Conservation (phyloP, 2,888 invertebrate species). For the Microplitis manilae region DNA sequence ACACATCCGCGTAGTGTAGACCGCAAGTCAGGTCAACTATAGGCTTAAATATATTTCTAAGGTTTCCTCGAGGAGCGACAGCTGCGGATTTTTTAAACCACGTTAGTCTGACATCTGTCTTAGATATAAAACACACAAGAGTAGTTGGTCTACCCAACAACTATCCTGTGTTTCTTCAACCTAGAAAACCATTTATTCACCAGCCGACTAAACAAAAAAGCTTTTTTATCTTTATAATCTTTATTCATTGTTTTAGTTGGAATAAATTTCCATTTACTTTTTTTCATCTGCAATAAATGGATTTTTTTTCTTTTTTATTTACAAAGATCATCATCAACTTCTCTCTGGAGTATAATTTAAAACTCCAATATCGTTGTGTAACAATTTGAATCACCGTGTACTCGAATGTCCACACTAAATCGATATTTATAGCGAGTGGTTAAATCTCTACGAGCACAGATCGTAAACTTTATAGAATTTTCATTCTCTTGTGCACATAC, state of each 20-base stretch:
- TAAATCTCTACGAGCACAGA: constrained; percentile 51
- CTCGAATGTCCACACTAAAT: constrained; percentile 40
- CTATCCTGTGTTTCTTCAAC: neutral
- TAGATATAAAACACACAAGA: constrained; percentile 19
- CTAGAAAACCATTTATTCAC: neutral
- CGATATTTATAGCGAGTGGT: constrained; percentile 56
- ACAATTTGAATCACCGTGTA: constrained; percentile 18
- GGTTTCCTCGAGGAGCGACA: constrained; percentile 44
- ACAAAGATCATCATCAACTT: neutral
- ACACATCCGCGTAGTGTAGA: constrained; percentile 21
- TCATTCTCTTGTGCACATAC: constrained; percentile 32
- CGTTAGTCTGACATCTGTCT: constrained; percentile 38
- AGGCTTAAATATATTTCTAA: constrained; percentile 23
- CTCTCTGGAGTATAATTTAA: constrained; percentile 10
- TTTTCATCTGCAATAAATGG: neutral
- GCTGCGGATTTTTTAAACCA: constrained; percentile 46
- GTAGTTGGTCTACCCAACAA: constrained; percentile 18
- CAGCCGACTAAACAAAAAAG: neutral
- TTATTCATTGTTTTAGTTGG: neutral
- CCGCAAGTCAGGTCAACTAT: constrained; percentile 18
- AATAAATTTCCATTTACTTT: neutral
- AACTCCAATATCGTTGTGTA: constrained; percentile 11
- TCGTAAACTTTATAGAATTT: constrained; percentile 52
- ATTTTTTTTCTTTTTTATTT: constrained; percentile 2
- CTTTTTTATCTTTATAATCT: neutral